phyloP scores from a whole-genome alignment of 2,113 vertebrate genomes.

The Columba janthina region DNA sequence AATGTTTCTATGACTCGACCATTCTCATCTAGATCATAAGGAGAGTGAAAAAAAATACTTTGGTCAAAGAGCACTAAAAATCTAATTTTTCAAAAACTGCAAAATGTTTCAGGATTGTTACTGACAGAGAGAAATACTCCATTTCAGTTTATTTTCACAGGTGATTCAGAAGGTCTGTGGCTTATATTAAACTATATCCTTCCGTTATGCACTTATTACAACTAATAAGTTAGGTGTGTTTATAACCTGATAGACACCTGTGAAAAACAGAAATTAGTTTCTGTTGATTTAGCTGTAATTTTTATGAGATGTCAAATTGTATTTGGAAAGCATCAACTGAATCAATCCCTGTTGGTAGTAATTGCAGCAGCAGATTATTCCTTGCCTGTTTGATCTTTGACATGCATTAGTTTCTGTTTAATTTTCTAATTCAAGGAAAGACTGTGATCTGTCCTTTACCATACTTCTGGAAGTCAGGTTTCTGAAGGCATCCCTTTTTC shows the following conservation, averaged over 20 bases:
- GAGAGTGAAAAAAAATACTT: neutral
- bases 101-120: slow-evolving; percentile 45
- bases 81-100: slow-evolving; percentile 46
- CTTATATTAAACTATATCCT: slow-evolving; percentile 29
- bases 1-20: neutral
- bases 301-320: slow-evolving; percentile 46
- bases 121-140: slow-evolving; percentile 48
- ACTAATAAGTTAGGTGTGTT: slow-evolving; percentile 39
- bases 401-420: slow-evolving; percentile 50
- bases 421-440: slow-evolving; percentile 41
- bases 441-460: neutral
- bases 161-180: slow-evolving; percentile 25
- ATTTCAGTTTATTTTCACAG: slow-evolving; percentile 57
- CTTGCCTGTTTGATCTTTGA: slow-evolving; percentile 53
- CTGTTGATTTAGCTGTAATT: slow-evolving; percentile 59
- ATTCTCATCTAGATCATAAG: neutral
- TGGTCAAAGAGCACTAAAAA: slow-evolving; percentile 29
- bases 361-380: neutral
- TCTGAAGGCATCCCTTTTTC: neutral
- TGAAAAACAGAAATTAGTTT: slow-evolving; percentile 53
- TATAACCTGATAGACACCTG: slow-evolving; percentile 61
- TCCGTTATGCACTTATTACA: slow-evolving; percentile 42
- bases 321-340: slow-evolving; percentile 39
- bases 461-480: neutral
- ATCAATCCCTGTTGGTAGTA: neutral